Base-by-base conservation (phyloP, 1,140 invertebrate species). In the Hyposmocoma kahamanoa region DNA sequence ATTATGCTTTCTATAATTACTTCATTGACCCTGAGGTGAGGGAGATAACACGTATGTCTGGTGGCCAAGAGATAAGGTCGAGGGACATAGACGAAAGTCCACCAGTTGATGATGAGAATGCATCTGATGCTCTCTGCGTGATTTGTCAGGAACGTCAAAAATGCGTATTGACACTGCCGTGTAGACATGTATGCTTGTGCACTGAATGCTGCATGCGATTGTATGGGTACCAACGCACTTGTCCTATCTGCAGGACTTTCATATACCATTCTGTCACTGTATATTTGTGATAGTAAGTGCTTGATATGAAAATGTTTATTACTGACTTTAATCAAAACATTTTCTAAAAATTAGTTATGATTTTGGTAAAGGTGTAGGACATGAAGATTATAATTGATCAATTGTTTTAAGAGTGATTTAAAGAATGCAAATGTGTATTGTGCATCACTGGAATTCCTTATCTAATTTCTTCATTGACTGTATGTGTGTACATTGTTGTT, bases 201-300 rank as follows among this genome's bases (percentile, higher is more conserved):
- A 67, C 67, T 42, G 79, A 85, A 47, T 85, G 82, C 49, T 82
- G 78, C 38, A 56, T 74, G 48, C 50, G 72, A 11, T 50, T 85
- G 2, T 85, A 83, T 72, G 70, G 72, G 15, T 85, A 85, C 48
- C 82, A 85, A 54, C 67, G 82, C 8, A 83, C 82, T 34, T 85
- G 82, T 50, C 82, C 82, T 22, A 82, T 85, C 42, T 85, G 79
- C 48, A 71, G 82, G 52, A 85, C 78, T 53, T 85, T 84, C 57
- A 85, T 84, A 46, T 84, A 85, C 51, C 82, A 83, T 38, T 81
- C 82, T 42, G 80, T 82, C 1, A 81, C 68, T 36, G 70, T 85
- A 10, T 83, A 85, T 52, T 73, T 82, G 66, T 84, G 65, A 75
- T 50, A n/a, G n/a, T n/a, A n/a, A n/a, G n/a, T n/a, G n/a, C n/a